Evolutionary conservation across 2,113 vertebrate genomes (phyloP), one percentile per base, ranked within the genome.

Genomic region (Candoia aspera): DNA sequence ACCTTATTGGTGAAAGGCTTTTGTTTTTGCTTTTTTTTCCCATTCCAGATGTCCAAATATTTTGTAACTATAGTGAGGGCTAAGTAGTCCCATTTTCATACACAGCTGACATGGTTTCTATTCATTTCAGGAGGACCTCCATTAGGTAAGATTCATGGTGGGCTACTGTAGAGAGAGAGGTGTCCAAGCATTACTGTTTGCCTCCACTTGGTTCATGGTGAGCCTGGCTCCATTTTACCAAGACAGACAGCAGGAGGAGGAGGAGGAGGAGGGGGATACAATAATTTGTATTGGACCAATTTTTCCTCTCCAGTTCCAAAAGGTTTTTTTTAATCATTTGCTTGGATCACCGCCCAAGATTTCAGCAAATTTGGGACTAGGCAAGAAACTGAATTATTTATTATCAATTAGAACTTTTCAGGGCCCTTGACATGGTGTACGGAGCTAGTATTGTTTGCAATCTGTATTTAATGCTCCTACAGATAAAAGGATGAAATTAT

Each of bases 401-500:
- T 97, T 96, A 96, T 96, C 96, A 97, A 96, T 96, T 97, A 97
- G 96, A 95, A 95, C 93, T 94, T 96, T 94, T 96, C 95, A 95
- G 96, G 96, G 96, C 94, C 95, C 96, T 96, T 97, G 96, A 96
- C 96, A 95, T 88, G 21, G 59, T 95, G 94, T n/a, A 42, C 96
- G 0, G 93, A 95, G 96, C 92, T 95, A 94, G 93, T 94, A 96
- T 97, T 97, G 95, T 97, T 97, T 97, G 93, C 90, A 95, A 96
- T 96, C 95, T 96, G 95, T 96, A 97, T 97, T 88, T 97, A 97
- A 97, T 94, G 93, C 96, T 96, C 24, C 2, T 91, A 94, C 94
- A 95, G 96, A 97, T 96, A 97, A 96, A 97, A 95, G 96, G 95
- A 95, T 95, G 92, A 96, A 97, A 97, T 97, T 96, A 96, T 96